Base-by-base conservation (phyloP, 2,888 invertebrate species). In the Apodemia duryi region DNA sequence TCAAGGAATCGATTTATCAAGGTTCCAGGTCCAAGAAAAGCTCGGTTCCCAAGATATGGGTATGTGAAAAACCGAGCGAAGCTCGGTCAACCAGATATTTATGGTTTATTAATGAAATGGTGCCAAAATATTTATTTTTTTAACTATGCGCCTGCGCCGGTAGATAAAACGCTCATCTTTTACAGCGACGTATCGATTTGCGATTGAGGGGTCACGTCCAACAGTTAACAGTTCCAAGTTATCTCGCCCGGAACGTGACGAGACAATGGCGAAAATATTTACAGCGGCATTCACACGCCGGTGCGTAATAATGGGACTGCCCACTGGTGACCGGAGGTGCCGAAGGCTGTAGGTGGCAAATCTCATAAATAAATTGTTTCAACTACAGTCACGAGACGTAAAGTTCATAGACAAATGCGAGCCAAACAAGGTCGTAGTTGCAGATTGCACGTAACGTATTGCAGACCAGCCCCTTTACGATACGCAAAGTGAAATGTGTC, bases 141-240 rank as follows among this genome's bases (percentile, higher is more conserved):
- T 9, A 7, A 9, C 2, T 43, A 43, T 43, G 43, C 43, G 43
- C 43, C 9, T 2, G 43, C 43, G 43, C 43, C 43, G 9, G 43
- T 10, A 7, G 2, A 10, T 43, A 38, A 38, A 38, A 38, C 6
- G 38, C 38, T 38, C 38, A 38, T 43, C 43, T 41, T 13, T 49
- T 61, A 46, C 11, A 60, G 60, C 61, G 6, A 63, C n/a, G 46
- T 35, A 46, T 46, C 46, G 46, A 54, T 54, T 54, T 54, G 54
- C 54, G 28, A 28, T 28, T 54, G 29, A 54, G 54, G 32, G 28
- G 54, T 54, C 54, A 54, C 54, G 54, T 54, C 54, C 6, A 7
- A 54, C 29, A 54, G 10, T 28, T 29, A 54, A 54, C 54, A 54
- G 29, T 4, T 11, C 54, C 29, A 28, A 10, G 21, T 11, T 54